These are phyloP conservation scores for Lycocorax pyrrhopterus DNA, from an alignment of 2,113 vertebrate genomes.

Conservation along the genomic window DNA sequence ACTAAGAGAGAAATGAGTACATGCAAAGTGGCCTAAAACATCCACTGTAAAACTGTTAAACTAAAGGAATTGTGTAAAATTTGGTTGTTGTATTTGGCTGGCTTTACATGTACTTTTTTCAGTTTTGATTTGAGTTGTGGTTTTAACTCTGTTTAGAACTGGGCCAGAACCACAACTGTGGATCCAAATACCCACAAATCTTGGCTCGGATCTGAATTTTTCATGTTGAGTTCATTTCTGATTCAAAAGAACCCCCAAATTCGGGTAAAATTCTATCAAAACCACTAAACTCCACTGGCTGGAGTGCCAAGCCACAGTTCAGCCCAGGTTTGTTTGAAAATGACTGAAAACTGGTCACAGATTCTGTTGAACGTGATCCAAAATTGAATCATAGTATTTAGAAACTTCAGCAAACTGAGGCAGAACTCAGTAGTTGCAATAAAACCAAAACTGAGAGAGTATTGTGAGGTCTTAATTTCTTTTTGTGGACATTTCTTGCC, in stretches of 20 bases:
- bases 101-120: background rate
- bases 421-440: background rate
- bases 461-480: background rate
- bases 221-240: constrained; percentile 17
- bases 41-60: background rate
- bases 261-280: background rate
- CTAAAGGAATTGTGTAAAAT: background rate
- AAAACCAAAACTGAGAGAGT: background rate
- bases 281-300: background rate
- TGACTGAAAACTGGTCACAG: background rate
- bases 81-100: background rate
- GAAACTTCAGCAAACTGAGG: constrained; percentile 1
- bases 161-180: background rate
- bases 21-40: background rate
- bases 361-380: background rate
- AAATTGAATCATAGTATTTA: background rate
- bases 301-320: constrained; percentile 38
- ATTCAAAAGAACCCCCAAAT: background rate
- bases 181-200: background rate
- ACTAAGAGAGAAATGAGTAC: background rate
- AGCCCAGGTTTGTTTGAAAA: constrained; percentile 37
- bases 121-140: background rate
- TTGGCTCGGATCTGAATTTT: background rate
- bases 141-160: constrained; percentile 6
- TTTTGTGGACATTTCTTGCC: background rate